Base-by-base conservation (phyloP, 2,797 vertebrate species). In the Enteromius anoplus region DNA sequence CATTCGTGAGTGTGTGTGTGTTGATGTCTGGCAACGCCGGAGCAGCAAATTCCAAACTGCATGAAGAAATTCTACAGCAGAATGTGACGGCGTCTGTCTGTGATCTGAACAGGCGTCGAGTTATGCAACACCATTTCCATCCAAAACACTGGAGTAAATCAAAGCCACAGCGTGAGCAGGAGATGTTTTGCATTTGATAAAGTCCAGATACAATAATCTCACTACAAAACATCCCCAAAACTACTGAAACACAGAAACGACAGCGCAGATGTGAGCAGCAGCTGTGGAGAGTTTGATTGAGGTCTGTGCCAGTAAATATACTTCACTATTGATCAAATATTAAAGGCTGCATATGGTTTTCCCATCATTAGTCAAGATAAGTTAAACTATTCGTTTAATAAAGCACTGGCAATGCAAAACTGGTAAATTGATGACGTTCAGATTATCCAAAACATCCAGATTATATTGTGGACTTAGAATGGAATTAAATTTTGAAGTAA, bases 51-150 rank as follows among this genome's bases (percentile, higher is more conserved):
- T 79, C 68, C 82, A 78, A 72, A 53, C 82, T 14, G 76, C 42
- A 42, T 64, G 42, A 78, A 55, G 66, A 78, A 78, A 78, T 72
- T 84, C 75, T 49, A 62, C 71, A 84, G 69, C 76, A 72, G 69
- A 84, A 72, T 79, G 76, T 42, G 55, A 82, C 47, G 17, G 5
- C 62, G 45, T 51, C 75, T 84, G 82, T 84, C 68, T 65, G 68
- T 51, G 82, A 79, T 84, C 26, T 55, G 45, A 84, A 73, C 75
- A 84, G 76, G 34, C 32, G 34, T 71, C 10, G 6, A 23, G 66
- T 84, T 79, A 84, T 72, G 76, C 68, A 84, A 84, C 23, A 2
- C 37, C 11, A 73, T 55, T 78, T n/a, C 47, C 2, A 37, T 79
- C 19, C 76, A 79, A 79, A 84, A 73, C 75, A 84, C 69, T 32